Base-by-base conservation (phyloP, 2,888 invertebrate genomes). In the Cancer borealis region DNA sequence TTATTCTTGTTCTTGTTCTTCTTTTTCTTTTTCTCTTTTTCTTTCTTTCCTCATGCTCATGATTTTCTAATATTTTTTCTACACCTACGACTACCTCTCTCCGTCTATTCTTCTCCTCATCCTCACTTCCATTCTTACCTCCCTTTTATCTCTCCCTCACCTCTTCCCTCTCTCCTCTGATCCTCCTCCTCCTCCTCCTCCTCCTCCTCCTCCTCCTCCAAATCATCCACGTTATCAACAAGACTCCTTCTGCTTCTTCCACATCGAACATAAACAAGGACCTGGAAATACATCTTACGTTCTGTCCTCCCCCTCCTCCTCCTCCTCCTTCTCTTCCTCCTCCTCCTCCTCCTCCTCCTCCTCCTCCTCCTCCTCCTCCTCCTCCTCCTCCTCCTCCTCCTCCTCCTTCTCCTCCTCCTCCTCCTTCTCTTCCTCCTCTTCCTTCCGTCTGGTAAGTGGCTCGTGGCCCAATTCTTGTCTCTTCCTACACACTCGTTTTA, bases 401-500 rank as follows among this genome's bases (percentile, higher is more conserved):
- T 54, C 54, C 54, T 54, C 54, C 54, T 54, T 14, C 54, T 54
- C 54, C 12, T 73, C 26, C n/a, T 73, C 73, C n/a, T 73, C 73
- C 73, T 73, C 73, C n/a, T 73, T n/a, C 73, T 73, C 26, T n/a
- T 73, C 73, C 73, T n/a, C 73, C 73, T n/a, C n/a, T n/a, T 73
- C 54, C 54, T 66, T 79, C 66, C 66, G 14, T 66, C 66, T 66
- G n/a, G 66, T 66, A 66, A 66, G 79, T 79, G 79, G 79, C 79
- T 79, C 30, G 26, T 79, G 79, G 79, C 14, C 79, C 79, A 79
- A 79, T 79, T 30, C 30, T 79, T 79, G 79, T 79, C 30, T 79
- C 79, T 79, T 79, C 26, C 79, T 79, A 30, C 30, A 30, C 79
- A 30, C 79, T 30, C 79, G 79, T 79, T 79, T 30, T 79, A 79